Evolutionary conservation across 2,113 vertebrate genomes (phyloP).

Genomic region (Empidonax alnorum): DNA sequence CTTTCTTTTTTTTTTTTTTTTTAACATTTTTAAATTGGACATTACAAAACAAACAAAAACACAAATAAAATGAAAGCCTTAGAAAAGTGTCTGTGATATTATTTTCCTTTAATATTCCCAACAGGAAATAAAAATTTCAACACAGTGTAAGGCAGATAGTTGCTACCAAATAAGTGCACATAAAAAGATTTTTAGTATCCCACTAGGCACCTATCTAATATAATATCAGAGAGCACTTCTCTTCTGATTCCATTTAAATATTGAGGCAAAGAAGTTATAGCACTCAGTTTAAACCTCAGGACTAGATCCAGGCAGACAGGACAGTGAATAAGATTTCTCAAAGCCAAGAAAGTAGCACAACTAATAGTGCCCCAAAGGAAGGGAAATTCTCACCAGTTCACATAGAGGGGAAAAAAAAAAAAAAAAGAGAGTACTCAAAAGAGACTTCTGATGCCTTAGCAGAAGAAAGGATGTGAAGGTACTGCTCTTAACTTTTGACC

Average conservation of each 20-base stretch:
- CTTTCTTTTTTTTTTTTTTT: background rate
- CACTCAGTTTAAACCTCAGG: background rate
- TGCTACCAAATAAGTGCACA: background rate
- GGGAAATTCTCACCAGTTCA: background rate
- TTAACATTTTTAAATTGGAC: background rate
- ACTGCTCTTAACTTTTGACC: conserved; percentile 32
- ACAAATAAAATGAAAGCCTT: background rate
- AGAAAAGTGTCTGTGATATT: background rate
- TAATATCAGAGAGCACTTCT: background rate
- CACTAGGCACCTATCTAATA: background rate
- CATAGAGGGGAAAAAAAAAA: background rate
- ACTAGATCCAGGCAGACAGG: background rate
- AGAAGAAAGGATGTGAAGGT: conserved; percentile 14
- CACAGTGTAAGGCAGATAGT: background rate
- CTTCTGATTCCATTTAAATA: conserved; percentile 17
- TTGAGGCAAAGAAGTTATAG: background rate
- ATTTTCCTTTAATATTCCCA: background rate
- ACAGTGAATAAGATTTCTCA: background rate
- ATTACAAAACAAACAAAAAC: background rate
- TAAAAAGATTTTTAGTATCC: background rate
- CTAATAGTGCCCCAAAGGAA: background rate
- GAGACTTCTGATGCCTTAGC: background rate
- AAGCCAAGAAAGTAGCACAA: background rate
- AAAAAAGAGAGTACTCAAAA: background rate
- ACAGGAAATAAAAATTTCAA: background rate